These are phyloP conservation scores for Lissonota sp. DNA, from an alignment of 2,888 invertebrate genomes.

Conservation along the genomic window DNA sequence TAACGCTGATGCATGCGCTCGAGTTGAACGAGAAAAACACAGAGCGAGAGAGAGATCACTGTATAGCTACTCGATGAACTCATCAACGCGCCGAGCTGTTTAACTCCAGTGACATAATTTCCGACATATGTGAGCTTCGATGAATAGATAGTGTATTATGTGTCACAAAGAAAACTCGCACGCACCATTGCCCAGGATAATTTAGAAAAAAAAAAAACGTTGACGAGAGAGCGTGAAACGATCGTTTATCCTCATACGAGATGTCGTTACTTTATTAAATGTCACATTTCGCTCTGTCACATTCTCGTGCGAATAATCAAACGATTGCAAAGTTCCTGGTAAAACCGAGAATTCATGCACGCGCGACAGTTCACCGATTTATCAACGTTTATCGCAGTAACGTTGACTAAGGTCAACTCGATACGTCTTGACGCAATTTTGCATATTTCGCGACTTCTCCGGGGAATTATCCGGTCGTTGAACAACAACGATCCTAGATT, in stretches of 20 bases:
- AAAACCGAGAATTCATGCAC: slow-evolving; percentile 12
- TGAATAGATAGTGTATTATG: background rate
- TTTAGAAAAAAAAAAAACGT: slow-evolving; percentile 9
- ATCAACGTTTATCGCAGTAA: background rate
- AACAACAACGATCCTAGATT: slow-evolving; percentile 33
- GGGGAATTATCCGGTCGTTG: background rate
- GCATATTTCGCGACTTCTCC: slow-evolving; percentile 43
- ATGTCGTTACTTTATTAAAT: slow-evolving; percentile 11
- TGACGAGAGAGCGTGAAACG: slow-evolving; percentile 24
- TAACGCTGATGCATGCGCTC: slow-evolving; percentile 55
- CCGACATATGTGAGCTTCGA: slow-evolving; percentile 55
- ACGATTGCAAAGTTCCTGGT: slow-evolving; percentile 46
- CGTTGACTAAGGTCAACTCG: slow-evolving; percentile 46
- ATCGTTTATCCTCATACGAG: slow-evolving; percentile 24
- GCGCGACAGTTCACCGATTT: background rate
- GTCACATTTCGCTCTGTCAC: background rate
- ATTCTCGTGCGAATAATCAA: slow-evolving; percentile 26
- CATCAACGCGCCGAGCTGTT: slow-evolving; percentile 67
- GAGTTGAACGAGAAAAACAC: slow-evolving; percentile 46
- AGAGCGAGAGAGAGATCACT: slow-evolving; percentile 25
- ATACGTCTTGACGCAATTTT: slow-evolving; percentile 38
- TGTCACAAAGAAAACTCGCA: background rate
- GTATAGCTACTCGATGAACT: slow-evolving; percentile 69
- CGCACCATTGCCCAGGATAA: slow-evolving; percentile 35
- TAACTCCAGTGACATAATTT: slow-evolving; percentile 69